These are phyloP conservation scores for Pogonocherus hispidulus DNA, from an alignment of 2,888 invertebrate species.

Conservation along the genomic window DNA sequence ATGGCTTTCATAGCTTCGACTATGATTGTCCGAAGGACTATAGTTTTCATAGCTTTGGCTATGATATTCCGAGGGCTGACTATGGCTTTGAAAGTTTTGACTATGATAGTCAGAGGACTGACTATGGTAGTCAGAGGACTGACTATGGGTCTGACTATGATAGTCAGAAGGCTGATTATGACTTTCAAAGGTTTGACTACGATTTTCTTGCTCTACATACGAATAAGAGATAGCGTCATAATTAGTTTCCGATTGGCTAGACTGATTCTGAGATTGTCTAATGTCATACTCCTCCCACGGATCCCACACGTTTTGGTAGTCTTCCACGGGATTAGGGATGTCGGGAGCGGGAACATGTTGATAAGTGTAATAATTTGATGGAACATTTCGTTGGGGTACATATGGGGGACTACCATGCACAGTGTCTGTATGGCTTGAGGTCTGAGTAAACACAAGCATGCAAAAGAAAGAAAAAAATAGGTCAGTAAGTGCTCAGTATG, in stretches of 20 bases:
- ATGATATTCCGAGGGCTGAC: not conserved
- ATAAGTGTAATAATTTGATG: not conserved
- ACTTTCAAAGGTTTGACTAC: not conserved
- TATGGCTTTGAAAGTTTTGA: not conserved
- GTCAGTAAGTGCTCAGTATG: constrained; percentile 55
- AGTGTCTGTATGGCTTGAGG: constrained; percentile 47
- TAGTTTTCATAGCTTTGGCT: not conserved
- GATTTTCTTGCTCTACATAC: constrained; percentile 15
- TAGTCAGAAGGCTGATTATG: too few species aligned
- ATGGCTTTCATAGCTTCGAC: constrained; percentile 1
- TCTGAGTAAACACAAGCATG: constrained; percentile 63
- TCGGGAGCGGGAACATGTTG: constrained; percentile 33
- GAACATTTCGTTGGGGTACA: constrained; percentile 31
- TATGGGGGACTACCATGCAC: constrained; percentile 48
- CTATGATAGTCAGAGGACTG: constrained; percentile 34
- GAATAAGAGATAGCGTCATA: constrained; percentile 11
- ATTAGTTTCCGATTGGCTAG: constrained; percentile 11
- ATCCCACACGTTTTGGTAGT: constrained; percentile 72
- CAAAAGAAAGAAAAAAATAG: constrained; percentile 65
- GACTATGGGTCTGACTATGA: too few species aligned
- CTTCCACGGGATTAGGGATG: constrained; percentile 49
- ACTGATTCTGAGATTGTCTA: constrained; percentile 43
- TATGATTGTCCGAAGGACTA: too few species aligned
- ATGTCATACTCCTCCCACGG: constrained; percentile 81
- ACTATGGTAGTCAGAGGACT: constrained; percentile 14